These are phyloP conservation scores for Microhierax caerulescens DNA, from an alignment of 2,797 vertebrate genomes.

Conservation along the genomic window DNA sequence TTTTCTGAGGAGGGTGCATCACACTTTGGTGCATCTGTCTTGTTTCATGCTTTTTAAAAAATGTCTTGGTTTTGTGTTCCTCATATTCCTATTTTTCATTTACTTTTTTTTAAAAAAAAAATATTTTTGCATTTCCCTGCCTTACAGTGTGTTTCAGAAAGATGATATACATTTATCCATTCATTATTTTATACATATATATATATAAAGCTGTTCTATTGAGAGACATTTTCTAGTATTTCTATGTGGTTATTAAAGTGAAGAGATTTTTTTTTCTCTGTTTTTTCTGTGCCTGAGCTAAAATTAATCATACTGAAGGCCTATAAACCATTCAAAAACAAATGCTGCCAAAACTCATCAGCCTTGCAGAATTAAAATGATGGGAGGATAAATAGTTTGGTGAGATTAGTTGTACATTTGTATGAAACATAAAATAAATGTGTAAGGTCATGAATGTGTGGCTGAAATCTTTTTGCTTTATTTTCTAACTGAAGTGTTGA, in stretches of 20 bases:
- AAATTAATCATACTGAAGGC: not conserved
- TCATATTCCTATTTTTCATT: fast-evolving
- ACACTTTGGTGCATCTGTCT: not conserved
- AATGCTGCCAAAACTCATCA: not conserved
- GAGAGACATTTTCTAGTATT: not conserved
- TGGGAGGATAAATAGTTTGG: not conserved
- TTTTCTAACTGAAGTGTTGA: not conserved
- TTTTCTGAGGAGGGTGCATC: not conserved
- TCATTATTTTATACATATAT: not conserved
- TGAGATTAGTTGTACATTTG: not conserved
- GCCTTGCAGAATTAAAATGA: not conserved
- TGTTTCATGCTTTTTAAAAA: not conserved
- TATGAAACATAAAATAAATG: not conserved
- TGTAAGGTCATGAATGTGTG: not conserved
- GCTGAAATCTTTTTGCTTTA: not conserved
- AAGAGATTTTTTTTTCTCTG: not conserved
- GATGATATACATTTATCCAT: not conserved
- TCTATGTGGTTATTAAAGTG: not conserved
- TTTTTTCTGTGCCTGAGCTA: not conserved
- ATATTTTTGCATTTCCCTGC: not conserved
- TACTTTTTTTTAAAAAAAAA: not conserved
- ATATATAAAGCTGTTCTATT: too few relatives aligned
- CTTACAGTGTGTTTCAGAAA: not conserved
- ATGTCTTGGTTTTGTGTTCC: not conserved
- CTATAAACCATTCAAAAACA: not conserved